Percentiles rank a stretch among this genome's conserved stretches.
Conservation (phyloP, 2,113 vertebrate genomes). For the Platysternon megacephalum region DNA sequence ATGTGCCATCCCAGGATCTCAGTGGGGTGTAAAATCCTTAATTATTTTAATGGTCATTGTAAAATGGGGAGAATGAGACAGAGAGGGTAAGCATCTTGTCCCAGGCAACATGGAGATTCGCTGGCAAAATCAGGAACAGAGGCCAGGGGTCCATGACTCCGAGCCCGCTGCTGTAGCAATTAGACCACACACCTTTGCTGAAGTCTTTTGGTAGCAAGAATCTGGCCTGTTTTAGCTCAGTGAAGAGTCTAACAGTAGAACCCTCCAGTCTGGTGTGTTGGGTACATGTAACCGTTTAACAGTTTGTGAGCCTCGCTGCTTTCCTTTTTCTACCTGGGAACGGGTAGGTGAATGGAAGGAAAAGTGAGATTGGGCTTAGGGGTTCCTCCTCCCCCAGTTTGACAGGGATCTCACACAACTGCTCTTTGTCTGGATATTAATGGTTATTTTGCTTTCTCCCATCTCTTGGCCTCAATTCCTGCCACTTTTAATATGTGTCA, state of each 20-base stretch:
- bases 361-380: fast-evolving
- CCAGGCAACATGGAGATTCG: background rate
- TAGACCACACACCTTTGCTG: background rate
- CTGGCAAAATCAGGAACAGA: fast-evolving
- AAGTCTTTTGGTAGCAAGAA: fast-evolving
- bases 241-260: background rate
- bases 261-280: background rate
- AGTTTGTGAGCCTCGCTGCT: background rate
- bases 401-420: fast-evolving
- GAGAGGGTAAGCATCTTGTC: fast-evolving
- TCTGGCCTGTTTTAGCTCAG: background rate
- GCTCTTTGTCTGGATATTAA: fast-evolving
- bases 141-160: background rate
- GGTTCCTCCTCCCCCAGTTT: background rate
- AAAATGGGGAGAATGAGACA: background rate
- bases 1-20: background rate
- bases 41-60: background rate
- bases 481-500: background rate
- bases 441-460: fast-evolving
- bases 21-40: fast-evolving
- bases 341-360: background rate
- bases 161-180: background rate
- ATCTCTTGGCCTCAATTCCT: background rate
- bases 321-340: background rate
- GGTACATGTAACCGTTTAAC: fast-evolving